Evolutionary conservation across 2,113 vertebrate genomes (phyloP).

Genomic region (Trochalopteron elliotii): DNA sequence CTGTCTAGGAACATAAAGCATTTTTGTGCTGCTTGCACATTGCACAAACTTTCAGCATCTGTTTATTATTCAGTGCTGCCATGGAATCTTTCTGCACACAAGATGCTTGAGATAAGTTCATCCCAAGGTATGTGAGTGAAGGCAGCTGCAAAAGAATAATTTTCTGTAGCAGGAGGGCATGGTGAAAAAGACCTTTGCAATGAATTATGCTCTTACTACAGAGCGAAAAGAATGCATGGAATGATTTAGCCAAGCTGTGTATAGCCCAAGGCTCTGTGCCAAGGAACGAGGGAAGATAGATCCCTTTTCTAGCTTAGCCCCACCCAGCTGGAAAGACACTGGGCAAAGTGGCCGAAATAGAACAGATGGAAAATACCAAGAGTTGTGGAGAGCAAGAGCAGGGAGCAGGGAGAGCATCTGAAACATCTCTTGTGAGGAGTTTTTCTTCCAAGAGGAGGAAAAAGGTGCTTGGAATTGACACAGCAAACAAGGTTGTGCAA

Average conservation of each 20-base stretch:
- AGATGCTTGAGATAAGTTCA: constrained; percentile 26
- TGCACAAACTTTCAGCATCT: background rate
- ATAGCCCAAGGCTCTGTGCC: constrained; percentile 6
- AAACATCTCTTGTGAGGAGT: background rate
- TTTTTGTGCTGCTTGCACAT: background rate
- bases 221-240: constrained; percentile 18
- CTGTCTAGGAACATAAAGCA: background rate
- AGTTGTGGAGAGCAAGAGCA: background rate
- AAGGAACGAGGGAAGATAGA: background rate
- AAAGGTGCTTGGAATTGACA: background rate
- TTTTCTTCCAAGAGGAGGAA: background rate
- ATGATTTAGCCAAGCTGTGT: constrained; percentile 16
- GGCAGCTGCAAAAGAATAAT: background rate
- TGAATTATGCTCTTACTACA: background rate
- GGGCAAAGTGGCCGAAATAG: constrained; percentile 7
- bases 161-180: background rate
- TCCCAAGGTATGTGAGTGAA: constrained; percentile 6
- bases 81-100: constrained; percentile 4
- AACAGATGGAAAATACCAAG: background rate
- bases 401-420: background rate
- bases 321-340: background rate
- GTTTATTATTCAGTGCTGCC: constrained; percentile 8
- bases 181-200: background rate
- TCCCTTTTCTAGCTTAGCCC: constrained; percentile 6
- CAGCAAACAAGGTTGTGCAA: background rate